Percentiles rank a stretch among this genome's conserved stretches.
These are phyloP conservation scores for Caenorhabditis sp. DNA, from an alignment of 2,888 invertebrate species.

Conservation along the genomic window DNA sequence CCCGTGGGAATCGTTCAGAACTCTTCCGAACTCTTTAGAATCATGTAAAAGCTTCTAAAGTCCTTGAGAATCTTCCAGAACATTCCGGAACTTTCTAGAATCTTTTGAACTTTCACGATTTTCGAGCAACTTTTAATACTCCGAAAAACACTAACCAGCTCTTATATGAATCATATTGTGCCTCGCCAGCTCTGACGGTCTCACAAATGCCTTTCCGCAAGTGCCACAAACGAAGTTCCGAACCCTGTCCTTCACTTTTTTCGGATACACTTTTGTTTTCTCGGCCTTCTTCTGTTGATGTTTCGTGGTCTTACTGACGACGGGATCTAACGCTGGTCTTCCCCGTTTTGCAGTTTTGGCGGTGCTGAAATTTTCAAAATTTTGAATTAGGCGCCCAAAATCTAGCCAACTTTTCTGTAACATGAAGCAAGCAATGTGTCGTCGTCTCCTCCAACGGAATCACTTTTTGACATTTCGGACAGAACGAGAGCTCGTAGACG, in stretches of 20 bases:
- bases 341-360: background rate
- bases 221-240: constrained; percentile 54
- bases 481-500: constrained; percentile 63
- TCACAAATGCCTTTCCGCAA: constrained; percentile 71
- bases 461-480: constrained; percentile 64
- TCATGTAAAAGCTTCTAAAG: too few species aligned
- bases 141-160: constrained; percentile 39
- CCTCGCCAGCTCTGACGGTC: constrained; percentile 70
- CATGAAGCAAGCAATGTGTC: constrained; percentile 53
- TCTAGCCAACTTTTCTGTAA: constrained; percentile 22
- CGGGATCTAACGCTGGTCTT: background rate
- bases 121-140: too few species aligned
- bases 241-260: constrained; percentile 6
- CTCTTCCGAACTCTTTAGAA: too few species aligned
- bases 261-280: background rate
- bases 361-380: background rate
- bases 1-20: too few species aligned
- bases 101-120: too few species aligned
- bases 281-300: constrained; percentile 4
- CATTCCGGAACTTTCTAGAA: too few species aligned
- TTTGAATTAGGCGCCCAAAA: background rate
- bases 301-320: background rate
- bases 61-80: background rate
- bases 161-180: constrained; percentile 63
- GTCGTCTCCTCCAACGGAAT: constrained; percentile 55